These are phyloP conservation scores for Mycetomoellerius zeteki DNA, from an alignment of 1,140 invertebrate species.

Conservation along the genomic window DNA sequence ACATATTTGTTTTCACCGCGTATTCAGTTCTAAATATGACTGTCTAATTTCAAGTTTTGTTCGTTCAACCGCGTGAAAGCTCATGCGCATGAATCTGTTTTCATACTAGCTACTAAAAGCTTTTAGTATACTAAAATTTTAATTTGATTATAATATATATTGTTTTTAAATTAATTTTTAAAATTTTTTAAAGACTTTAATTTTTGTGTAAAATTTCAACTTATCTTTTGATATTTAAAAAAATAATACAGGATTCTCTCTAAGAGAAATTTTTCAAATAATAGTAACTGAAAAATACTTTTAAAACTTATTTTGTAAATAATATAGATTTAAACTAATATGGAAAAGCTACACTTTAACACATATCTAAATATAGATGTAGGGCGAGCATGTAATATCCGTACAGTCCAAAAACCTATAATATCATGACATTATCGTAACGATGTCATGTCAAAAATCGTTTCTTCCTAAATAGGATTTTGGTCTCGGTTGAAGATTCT, in stretches of 20 bases:
- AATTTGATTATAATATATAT: too few relatives aligned
- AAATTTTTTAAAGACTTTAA: neutral
- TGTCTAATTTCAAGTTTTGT: neutral
- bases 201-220: neutral
- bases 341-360: neutral
- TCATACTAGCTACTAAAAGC: neutral
- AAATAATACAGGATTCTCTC: neutral
- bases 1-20: constrained; percentile 6
- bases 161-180: too few relatives aligned
- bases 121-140: neutral
- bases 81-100: neutral
- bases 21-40: constrained; percentile 11
- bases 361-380: neutral
- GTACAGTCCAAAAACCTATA: neutral
- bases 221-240: neutral
- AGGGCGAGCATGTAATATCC: neutral
- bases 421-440: neutral
- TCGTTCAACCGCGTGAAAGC: neutral
- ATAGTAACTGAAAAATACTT: neutral
- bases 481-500: constrained; percentile 8
- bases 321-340: neutral
- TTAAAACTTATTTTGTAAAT: neutral
- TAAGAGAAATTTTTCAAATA: neutral
- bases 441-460: constrained; percentile 11
- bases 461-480: constrained; percentile 30